These are phyloP conservation scores for Amazona finschi DNA, from an alignment of 2,797 vertebrate genomes.

Conservation along the genomic window DNA sequence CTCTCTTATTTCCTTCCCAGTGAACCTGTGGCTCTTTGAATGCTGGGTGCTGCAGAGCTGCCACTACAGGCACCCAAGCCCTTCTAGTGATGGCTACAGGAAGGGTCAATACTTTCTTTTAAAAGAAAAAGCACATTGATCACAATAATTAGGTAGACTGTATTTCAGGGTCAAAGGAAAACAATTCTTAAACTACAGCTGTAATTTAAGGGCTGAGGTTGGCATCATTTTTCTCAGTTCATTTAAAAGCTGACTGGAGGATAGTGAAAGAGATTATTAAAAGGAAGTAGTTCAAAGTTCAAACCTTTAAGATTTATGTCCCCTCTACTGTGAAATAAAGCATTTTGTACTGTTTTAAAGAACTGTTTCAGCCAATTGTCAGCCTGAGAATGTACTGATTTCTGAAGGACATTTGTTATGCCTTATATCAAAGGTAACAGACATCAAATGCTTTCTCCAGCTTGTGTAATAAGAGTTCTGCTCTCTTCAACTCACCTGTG, in stretches of 20 bases:
- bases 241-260: conserved; percentile 43
- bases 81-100: conserved; percentile 21
- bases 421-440: conserved; percentile 27
- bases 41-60: neutral
- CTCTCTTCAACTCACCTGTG: neutral
- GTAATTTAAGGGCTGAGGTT: conserved; percentile 50
- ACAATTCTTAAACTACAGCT: conserved; percentile 27
- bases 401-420: conserved; percentile 39
- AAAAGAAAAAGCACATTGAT: conserved; percentile 30
- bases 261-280: conserved; percentile 50
- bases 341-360: conserved; percentile 34
- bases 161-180: conserved; percentile 50
- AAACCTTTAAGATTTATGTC: conserved; percentile 43
- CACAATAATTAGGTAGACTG: conserved; percentile 59
- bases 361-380: conserved; percentile 51
- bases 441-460: conserved; percentile 4
- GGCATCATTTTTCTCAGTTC: conserved; percentile 38
- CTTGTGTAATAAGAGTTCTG: neutral
- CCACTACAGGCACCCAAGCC: neutral
- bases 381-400: conserved; percentile 36
- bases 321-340: conserved; percentile 33
- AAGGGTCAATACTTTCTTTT: conserved; percentile 66
- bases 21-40: conserved; percentile 44
- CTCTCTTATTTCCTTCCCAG: neutral
- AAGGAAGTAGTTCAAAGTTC: conserved; percentile 59